Percentiles rank a stretch among this genome's conserved stretches.
These are phyloP conservation scores for Parnassius apollo DNA, from an alignment of 2,888 invertebrate species.

Conservation along the genomic window DNA sequence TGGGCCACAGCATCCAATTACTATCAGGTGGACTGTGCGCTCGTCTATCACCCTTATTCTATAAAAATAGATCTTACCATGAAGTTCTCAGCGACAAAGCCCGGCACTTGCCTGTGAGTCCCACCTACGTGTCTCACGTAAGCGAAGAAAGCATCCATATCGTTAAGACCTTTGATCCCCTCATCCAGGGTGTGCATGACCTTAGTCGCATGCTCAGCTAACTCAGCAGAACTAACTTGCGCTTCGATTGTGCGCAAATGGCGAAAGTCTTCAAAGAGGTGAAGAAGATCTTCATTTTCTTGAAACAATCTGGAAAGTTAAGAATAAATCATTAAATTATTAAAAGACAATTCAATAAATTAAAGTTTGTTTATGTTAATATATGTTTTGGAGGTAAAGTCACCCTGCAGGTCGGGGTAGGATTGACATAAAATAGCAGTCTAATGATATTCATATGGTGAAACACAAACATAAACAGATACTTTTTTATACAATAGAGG, in stretches of 20 bases:
- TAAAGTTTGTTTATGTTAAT: not conserved
- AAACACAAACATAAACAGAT: too few species aligned
- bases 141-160: slow-evolving; percentile 89
- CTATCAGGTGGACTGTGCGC: too few species aligned
- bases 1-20: too few species aligned
- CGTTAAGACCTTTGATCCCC: slow-evolving; percentile 90
- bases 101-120: slow-evolving; percentile 90
- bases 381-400: not conserved
- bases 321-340: not conserved
- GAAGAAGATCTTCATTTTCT: slow-evolving; percentile 88
- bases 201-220: slow-evolving; percentile 92
- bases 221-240: slow-evolving; percentile 87
- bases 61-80: slow-evolving; percentile 84
- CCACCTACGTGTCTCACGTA: slow-evolving; percentile 90
- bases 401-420: too few species aligned
- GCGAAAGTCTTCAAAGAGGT: slow-evolving; percentile 89
- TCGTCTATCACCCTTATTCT: too few species aligned
- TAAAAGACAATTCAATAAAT: too few species aligned
- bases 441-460: too few species aligned
- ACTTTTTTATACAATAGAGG: too few species aligned
- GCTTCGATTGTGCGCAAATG: slow-evolving; percentile 87
- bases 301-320: slow-evolving; percentile 87
- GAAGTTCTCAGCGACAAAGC: slow-evolving; percentile 91
- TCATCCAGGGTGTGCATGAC: slow-evolving; percentile 95
- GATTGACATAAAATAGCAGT: too few species aligned